Evolutionary conservation across 2,888 invertebrate genomes (phyloP).

Genomic region (Calliphora vomitoria): DNA sequence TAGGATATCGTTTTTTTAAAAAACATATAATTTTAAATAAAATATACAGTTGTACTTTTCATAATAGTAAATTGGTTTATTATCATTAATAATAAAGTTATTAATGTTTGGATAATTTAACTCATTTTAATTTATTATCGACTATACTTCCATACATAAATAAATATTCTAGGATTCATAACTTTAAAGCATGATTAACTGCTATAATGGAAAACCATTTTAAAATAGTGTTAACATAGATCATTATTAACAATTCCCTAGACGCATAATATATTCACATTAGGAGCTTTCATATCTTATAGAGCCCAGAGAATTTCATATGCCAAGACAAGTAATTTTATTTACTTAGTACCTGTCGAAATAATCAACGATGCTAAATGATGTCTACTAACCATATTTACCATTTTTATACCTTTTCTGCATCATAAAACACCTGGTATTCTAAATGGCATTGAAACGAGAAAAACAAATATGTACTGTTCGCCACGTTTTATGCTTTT

Average conservation of each 20-base stretch:
- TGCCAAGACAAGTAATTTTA: background rate
- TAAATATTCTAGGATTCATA: too few species aligned
- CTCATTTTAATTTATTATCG: too few species aligned
- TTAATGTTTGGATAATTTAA: too few species aligned
- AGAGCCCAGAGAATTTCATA: background rate
- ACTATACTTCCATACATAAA: too few species aligned
- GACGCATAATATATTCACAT: background rate
- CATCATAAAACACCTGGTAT: slow-evolving; percentile 23
- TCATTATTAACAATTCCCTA: background rate
- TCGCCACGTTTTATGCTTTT: background rate
- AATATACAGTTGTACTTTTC: too few species aligned
- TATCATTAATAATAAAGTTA: too few species aligned
- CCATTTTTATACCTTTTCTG: background rate
- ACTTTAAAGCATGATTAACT: too few species aligned
- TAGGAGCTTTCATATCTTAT: background rate
- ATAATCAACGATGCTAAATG: background rate
- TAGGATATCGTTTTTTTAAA: too few species aligned
- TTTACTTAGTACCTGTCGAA: slow-evolving; percentile 4
- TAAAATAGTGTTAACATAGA: background rate
- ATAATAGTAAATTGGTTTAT: too few species aligned
- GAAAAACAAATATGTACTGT: background rate
- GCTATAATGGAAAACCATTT: background rate
- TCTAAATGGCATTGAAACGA: slow-evolving; percentile 7
- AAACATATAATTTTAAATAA: too few species aligned
- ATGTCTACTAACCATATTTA: slow-evolving; percentile 2